Evolutionary conservation across 2,797 vertebrate species (phyloP).

Genomic region (Pseudochirops corinnae): DNA sequence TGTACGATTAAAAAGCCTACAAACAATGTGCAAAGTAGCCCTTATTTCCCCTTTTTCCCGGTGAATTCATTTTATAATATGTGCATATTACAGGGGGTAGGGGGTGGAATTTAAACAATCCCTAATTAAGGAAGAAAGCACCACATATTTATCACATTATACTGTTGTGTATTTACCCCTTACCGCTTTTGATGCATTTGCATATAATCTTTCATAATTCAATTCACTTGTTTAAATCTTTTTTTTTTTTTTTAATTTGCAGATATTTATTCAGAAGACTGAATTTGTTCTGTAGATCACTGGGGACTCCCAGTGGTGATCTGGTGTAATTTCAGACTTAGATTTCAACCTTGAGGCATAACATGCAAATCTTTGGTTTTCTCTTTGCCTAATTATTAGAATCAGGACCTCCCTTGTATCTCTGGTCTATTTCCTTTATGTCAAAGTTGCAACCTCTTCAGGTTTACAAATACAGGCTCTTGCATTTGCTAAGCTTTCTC

Average conservation of each 20-base stretch:
- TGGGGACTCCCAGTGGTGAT: constrained; percentile 58
- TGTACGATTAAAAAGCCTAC: background rate
- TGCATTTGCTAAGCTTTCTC: background rate
- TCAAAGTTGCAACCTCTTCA: background rate
- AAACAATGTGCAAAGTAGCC: background rate
- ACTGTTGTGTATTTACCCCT: constrained; percentile 70
- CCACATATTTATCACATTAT: constrained; percentile 55
- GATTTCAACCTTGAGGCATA: background rate
- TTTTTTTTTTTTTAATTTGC: constrained; percentile 23
- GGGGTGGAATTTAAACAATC: constrained; percentile 45
- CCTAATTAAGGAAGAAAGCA: constrained; percentile 48
- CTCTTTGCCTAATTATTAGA: background rate
- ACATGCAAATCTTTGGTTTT: background rate
- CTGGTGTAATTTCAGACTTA: constrained; percentile 22
- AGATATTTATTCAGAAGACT: constrained; percentile 34
- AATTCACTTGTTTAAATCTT: constrained; percentile 60
- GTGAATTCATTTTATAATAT: constrained; percentile 30
- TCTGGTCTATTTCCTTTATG: background rate
- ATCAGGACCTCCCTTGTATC: constrained; percentile 2
- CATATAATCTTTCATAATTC: constrained; percentile 72
- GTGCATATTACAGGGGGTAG: background rate
- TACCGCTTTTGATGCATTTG: constrained; percentile 70
- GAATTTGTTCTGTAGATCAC: constrained; percentile 35
- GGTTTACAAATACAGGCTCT: background rate
- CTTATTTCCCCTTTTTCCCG: constrained; percentile 4